Conservation (phyloP, 2,888 invertebrate species). For the Isoperla grammatica region DNA sequence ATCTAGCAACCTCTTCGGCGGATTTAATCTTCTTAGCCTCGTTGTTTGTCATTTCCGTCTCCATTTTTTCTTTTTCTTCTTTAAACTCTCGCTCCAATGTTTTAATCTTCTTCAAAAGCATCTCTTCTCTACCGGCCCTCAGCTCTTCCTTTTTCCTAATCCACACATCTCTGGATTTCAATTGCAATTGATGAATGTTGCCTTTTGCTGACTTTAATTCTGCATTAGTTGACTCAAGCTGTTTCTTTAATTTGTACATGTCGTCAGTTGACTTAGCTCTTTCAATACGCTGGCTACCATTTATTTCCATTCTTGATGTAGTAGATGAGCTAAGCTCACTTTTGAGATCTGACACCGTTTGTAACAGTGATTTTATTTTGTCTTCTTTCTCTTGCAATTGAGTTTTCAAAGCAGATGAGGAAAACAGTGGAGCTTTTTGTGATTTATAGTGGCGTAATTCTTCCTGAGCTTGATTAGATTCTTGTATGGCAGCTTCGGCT, state of each 20-base stretch:
- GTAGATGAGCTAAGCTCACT: constrained; percentile 37
- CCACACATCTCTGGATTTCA: constrained; percentile 3
- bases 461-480: constrained; percentile 13
- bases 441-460: constrained; percentile 10
- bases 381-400: constrained; percentile 43
- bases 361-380: constrained; percentile 45
- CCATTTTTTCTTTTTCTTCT: constrained; percentile 35
- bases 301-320: constrained; percentile 38
- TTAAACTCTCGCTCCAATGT: constrained; percentile 39
- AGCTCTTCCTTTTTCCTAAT: constrained; percentile 11
- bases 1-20: constrained; percentile 57
- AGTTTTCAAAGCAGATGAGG: constrained; percentile 28
- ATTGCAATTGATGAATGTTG: not conserved
- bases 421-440: not conserved
- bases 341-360: constrained; percentile 47
- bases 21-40: constrained; percentile 44
- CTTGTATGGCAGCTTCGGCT: constrained; percentile 32
- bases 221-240: constrained; percentile 40
- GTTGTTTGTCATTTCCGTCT: constrained; percentile 39
- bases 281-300: constrained; percentile 37
- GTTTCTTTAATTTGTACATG: constrained; percentile 48
- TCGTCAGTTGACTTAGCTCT: constrained; percentile 41
- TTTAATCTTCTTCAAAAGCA: constrained; percentile 34
- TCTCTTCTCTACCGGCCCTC: constrained; percentile 28
- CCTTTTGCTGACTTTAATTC: constrained; percentile 7